Base-by-base conservation (phyloP, 2,888 invertebrate species). In the Rapana venosa region DNA sequence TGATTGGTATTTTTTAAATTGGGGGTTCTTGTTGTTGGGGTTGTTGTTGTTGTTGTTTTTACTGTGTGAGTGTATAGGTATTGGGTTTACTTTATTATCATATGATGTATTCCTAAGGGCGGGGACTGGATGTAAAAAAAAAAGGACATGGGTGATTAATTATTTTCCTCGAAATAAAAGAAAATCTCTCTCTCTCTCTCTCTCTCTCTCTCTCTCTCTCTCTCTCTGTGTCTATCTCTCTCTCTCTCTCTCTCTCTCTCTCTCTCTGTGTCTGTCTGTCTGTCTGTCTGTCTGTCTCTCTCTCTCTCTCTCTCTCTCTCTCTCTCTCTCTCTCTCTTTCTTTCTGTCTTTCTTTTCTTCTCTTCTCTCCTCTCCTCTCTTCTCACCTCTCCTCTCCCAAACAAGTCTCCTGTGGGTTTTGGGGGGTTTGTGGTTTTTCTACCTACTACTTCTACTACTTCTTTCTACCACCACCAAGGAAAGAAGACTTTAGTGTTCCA, bases 311-410 rank as follows among this genome's bases (percentile, higher is more conserved):
- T 81, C 5, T 81, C 74, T 77, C 74, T 77, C 74, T 77, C 74
- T 77, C 74, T 77, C 74, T 77, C 74, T 77, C 74, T 77, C 74
- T 77, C 74, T 77, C 74, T 77, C 74, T 77, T n/a, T 77, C 74
- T 77, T n/a, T 77, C 74, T 77, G 4, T 77, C 13, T 30, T 1
- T 77, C 11, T 77, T 2, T 30, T 4, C n/a, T 17, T 66, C n/a
- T 4, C 13, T n/a, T 2, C 2, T n/a, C 26, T 77, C n/a, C 26
- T 4, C 26, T 26, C 22, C 77, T 77, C 77, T 77, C 77, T 79
- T 32, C 32, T 15, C 32, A 17, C 61, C 17, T 61, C 13, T 61
- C 13, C 74, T 13, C 22, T 74, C 20, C 17, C 74, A 74, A n/a
- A 77, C 13, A 8, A 13, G n/a, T 13, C 26, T 13, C 77, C 11